These are phyloP conservation scores for Gymnocheta viridis DNA, from an alignment of 2,888 invertebrate species.

Conservation along the genomic window DNA sequence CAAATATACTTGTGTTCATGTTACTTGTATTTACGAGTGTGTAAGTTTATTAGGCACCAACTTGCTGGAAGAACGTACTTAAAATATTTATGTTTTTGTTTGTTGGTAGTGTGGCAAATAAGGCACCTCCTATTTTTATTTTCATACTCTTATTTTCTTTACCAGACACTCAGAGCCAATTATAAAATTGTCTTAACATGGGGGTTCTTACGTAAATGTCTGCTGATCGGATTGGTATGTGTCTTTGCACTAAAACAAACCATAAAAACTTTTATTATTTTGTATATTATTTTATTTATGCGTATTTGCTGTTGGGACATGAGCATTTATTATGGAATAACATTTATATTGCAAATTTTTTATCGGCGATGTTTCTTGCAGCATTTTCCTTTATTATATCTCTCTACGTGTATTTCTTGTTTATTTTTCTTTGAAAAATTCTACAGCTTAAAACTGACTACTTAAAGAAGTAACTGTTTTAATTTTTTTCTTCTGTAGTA, in stretches of 20 bases:
- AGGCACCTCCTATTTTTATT: constrained; percentile 61
- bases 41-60: constrained; percentile 23
- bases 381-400: background rate
- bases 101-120: constrained; percentile 42
- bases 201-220: constrained; percentile 47
- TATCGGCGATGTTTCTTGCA: background rate
- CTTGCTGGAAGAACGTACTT: constrained; percentile 14
- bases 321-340: constrained; percentile 1
- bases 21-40: background rate
- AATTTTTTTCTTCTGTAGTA: no score
- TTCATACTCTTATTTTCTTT: constrained; percentile 24
- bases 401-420: no score
- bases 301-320: constrained; percentile 6
- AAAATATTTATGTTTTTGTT: constrained; percentile 45
- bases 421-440: no score
- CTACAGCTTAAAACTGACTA: no score
- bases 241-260: constrained; percentile 33
- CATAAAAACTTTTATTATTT: constrained; percentile 60
- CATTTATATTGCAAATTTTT: constrained; percentile 8
- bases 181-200: constrained; percentile 54
- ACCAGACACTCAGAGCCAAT: constrained; percentile 47
- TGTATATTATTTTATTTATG: constrained; percentile 49
- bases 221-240: constrained; percentile 48
- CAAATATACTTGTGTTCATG: constrained; percentile 13
- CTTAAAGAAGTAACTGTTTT: no score